Evolutionary conservation across 1,140 invertebrate species (phyloP).

Genomic region (Aricia agestis): DNA sequence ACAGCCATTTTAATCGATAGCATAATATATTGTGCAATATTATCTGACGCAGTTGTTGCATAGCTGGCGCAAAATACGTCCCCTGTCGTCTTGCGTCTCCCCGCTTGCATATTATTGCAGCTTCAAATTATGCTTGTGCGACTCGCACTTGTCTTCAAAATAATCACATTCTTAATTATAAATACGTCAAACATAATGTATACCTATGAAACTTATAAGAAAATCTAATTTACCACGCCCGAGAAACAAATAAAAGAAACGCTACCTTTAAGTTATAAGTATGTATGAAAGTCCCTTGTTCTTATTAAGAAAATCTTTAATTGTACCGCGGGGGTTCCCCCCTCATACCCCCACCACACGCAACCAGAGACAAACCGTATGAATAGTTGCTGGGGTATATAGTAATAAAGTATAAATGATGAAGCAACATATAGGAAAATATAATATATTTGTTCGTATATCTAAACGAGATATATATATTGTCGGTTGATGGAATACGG

Average conservation of each 20-base stretch:
- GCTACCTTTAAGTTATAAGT: slow-evolving; percentile 4
- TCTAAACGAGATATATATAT: slow-evolving; percentile 63
- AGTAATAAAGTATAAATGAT: slow-evolving; percentile 76
- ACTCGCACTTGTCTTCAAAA: too few relatives aligned
- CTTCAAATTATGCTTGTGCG: too few relatives aligned
- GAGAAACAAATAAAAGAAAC: not conserved
- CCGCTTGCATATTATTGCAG: too few relatives aligned
- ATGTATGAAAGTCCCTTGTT: slow-evolving; percentile 31
- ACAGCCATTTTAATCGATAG: too few relatives aligned
- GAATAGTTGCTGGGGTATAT: slow-evolving; percentile 66
- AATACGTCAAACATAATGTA: too few relatives aligned
- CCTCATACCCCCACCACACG: slow-evolving; percentile 25
- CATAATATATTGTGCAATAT: too few relatives aligned
- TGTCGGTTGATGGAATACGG: slow-evolving; percentile 51
- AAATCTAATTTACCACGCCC: not conserved
- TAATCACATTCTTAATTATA: too few relatives aligned
- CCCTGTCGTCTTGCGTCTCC: too few relatives aligned
- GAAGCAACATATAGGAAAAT: slow-evolving; percentile 74
- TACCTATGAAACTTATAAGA: too few relatives aligned
- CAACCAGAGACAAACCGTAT: slow-evolving; percentile 53
- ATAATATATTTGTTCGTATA: slow-evolving; percentile 71
- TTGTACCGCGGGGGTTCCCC: slow-evolving; percentile 41
- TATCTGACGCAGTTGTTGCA: too few relatives aligned
- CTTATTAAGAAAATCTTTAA: slow-evolving; percentile 73
- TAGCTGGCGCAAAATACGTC: too few relatives aligned